phyloP scores from a whole-genome alignment of 2,888 invertebrate species.

The Allolobophora icterica region DNA sequence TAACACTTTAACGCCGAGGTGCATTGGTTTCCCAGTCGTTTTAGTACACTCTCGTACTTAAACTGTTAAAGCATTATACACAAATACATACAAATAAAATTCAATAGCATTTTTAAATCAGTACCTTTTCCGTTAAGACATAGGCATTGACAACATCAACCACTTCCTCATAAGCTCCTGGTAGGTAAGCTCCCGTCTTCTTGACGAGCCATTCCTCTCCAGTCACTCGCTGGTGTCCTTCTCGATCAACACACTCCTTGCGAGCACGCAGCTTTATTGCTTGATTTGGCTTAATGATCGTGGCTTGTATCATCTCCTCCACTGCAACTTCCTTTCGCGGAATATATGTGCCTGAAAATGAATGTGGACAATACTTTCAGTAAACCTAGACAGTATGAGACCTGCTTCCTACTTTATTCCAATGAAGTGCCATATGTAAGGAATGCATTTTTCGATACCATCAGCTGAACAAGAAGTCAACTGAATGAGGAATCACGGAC shows the following conservation, averaged over 20 bases:
- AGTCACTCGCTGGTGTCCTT: conserved; percentile 49
- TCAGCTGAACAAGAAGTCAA: no score
- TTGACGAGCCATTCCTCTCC: conserved; percentile 69
- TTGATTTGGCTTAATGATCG: conserved; percentile 66
- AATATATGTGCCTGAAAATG: conserved; percentile 64
- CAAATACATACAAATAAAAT: neutral
- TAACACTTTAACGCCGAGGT: no score
- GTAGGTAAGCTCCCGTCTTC: conserved; percentile 67
- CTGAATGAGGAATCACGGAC: neutral
- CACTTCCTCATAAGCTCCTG: conserved; percentile 68
- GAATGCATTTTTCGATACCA: neutral
- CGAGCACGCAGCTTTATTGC: conserved; percentile 66
- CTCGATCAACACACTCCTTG: conserved; percentile 51
- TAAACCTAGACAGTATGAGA: neutral
- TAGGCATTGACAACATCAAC: conserved; percentile 67
- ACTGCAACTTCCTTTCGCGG: conserved; percentile 66
- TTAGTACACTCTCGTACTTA: no score
- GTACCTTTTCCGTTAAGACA: conserved; percentile 68
- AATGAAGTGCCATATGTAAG: neutral
- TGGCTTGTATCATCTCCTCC: conserved; percentile 65
- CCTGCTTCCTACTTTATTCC: neutral
- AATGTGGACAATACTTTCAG: neutral
- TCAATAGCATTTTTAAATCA: neutral
- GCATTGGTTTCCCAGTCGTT: no score
- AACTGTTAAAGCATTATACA: neutral